Percentiles rank a stretch among this genome's conserved stretches.
These are phyloP conservation scores for Diceros bicornis DNA, from an alignment of 2,797 vertebrate species.

Conservation along the genomic window DNA sequence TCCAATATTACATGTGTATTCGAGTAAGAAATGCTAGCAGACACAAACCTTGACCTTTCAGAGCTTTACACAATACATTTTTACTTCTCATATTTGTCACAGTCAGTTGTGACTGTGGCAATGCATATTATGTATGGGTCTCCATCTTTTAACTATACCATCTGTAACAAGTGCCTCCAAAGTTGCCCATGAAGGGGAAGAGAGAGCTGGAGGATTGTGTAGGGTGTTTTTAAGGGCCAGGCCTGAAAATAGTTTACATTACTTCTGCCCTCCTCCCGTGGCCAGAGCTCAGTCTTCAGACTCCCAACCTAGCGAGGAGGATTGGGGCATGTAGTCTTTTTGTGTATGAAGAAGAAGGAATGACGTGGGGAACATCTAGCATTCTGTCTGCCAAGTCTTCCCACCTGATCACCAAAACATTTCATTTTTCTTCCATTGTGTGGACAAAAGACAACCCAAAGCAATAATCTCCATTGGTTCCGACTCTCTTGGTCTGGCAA, in stretches of 20 bases:
- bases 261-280: not conserved
- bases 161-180: not conserved
- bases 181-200: not conserved
- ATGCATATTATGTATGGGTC: rapidly evolving
- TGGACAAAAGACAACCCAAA: not conserved
- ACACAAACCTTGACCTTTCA: not conserved
- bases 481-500: not conserved
- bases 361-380: not conserved
- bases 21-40: not conserved
- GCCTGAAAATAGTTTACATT: not conserved
- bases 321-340: not conserved
- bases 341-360: not conserved
- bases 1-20: not conserved
- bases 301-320: not conserved
- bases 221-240: not conserved
- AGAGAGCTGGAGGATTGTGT: too few relatives aligned
- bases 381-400: not conserved
- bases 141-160: not conserved
- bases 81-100: not conserved
- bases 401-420: not conserved
- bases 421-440: not conserved
- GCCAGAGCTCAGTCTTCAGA: not conserved
- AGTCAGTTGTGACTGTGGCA: not conserved
- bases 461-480: not conserved
- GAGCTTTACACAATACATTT: not conserved